These are phyloP conservation scores for Tor tambroides DNA, from an alignment of 2,113 vertebrate species.

Conservation along the genomic window DNA sequence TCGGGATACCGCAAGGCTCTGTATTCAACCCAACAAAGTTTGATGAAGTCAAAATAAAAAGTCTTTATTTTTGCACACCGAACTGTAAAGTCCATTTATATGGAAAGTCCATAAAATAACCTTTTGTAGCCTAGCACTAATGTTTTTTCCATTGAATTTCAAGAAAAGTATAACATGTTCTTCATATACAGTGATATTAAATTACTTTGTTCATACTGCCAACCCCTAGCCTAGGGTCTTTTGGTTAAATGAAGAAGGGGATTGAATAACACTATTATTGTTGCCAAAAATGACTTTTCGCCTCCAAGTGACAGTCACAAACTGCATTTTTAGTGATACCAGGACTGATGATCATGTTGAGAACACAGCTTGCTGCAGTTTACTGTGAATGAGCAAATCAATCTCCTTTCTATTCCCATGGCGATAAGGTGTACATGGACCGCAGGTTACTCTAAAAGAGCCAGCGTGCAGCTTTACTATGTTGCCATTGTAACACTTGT, in stretches of 20 bases:
- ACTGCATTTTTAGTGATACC: background rate
- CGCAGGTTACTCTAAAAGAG: background rate
- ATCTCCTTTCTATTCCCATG: background rate
- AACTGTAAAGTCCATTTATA: background rate
- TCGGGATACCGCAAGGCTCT: background rate
- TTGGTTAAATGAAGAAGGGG: background rate
- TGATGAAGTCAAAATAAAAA: background rate
- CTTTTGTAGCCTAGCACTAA: background rate
- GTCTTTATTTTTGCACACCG: background rate
- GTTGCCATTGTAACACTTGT: background rate
- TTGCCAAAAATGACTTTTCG: background rate
- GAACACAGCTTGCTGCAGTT: background rate
- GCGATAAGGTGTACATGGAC: background rate
- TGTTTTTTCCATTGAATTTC: background rate
- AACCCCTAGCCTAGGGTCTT: background rate
- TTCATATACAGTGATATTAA: background rate
- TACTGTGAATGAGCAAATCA: constrained; percentile 15
- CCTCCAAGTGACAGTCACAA: background rate
- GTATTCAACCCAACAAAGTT: background rate
- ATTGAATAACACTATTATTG: constrained; percentile 5
- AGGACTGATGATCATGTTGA: background rate
- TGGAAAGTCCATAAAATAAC: background rate
- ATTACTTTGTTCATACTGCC: background rate
- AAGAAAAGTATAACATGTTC: background rate
- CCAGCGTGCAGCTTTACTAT: background rate